Evolutionary conservation across 2,888 invertebrate species (phyloP), one percentile per base, ranked within the genome.

Genomic region (Brenthis hecate): DNA sequence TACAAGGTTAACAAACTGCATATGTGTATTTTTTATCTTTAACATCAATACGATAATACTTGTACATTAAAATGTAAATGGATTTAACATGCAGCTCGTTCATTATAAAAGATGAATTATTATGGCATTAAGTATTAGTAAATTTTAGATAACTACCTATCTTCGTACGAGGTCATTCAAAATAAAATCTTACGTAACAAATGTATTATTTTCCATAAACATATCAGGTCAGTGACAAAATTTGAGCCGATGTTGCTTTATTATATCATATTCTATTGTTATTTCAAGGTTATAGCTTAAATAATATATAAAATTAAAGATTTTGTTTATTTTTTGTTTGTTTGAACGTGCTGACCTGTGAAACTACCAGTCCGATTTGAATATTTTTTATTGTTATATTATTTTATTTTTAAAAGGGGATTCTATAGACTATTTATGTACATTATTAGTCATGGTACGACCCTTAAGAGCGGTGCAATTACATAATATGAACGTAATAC

Each of bases 1-100:
- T 56, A 61, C 56, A 65, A 64, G 60, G 58, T 60, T 54, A 56
- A 65, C 55, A 69, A 56, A 50, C 50, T 61, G 65, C 51, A 61
- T 53, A 57, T 53, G 50, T 63, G 54, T 43, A 16, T 51, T 63
- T 61, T 64, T 65, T 47, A 60, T 62, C 57, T 66, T 69, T 66
- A 66, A 61, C 36, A 56, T 56, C 55, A 56, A 61, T 51, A 66
- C 62, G 56, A 55, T 23, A 53, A 62, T 65, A 69, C 69, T 69
- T 69, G 69, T 61, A 19, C 32, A 62, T 56, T 43, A 65, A 66
- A 60, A 66, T 69, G 66, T 61, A 57, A 65, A 65, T 47, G 36
- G 48, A 57, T 60, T 57, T 62, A 55, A 69, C 69, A 61, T 36
- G 14, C 56, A 36, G 32, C 47, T 16, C 47, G 16, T 53, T 56